Base-by-base conservation (phyloP, 1,140 invertebrate species). In the Leptopilina clavipes region DNA sequence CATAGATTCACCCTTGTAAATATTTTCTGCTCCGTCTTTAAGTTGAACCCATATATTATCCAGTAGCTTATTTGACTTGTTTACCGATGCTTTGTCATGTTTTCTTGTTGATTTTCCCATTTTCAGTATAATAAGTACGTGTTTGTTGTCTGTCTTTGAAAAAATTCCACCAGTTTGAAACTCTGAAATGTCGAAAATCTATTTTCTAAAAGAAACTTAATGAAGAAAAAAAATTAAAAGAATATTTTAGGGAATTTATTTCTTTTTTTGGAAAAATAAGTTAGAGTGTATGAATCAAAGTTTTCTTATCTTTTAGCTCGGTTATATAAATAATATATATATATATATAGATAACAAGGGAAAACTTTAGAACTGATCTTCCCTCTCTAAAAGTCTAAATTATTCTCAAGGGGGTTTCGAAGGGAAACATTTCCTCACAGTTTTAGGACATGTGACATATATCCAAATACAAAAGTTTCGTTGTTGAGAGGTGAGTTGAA, bases 41-140 rank as follows among this genome's bases (percentile, higher is more conserved):
- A 99, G 90, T 89, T 99, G 98, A 78, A 95, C 97, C 98, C 98
- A 99, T 91, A 99, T 98, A 91, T 97, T 95, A 91, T 98, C 96
- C 74, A 98, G 91, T 10, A 14, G 9, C 44, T 45, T 12, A n/a
- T 45, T 45, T 45, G 11, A 12, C 3, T 14, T n/a, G 11, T 45
- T 45, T n/a, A 14, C 44, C 11, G 44, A 45, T 45, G 44, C 14
- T 45, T 45, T 45, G 14, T 12, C 44, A 12, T 12, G 11, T 45
- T 45, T 45, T 14, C 10, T n/a, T 45, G 44, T 11, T n/a, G 44
- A 10, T n/a, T 11, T 45, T 45, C 11, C 44, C 44, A 45, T 45
- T 45, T n/a, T 45, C 7, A 45, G 1, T 12, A n/a, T n/a, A 45
- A 40, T 31, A 40, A 40, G 5, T 40, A 6, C 12, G 43, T 44